These are phyloP conservation scores for Drosophila fulvimacula DNA, from an alignment of 2,888 invertebrate genomes.

Conservation along the genomic window DNA sequence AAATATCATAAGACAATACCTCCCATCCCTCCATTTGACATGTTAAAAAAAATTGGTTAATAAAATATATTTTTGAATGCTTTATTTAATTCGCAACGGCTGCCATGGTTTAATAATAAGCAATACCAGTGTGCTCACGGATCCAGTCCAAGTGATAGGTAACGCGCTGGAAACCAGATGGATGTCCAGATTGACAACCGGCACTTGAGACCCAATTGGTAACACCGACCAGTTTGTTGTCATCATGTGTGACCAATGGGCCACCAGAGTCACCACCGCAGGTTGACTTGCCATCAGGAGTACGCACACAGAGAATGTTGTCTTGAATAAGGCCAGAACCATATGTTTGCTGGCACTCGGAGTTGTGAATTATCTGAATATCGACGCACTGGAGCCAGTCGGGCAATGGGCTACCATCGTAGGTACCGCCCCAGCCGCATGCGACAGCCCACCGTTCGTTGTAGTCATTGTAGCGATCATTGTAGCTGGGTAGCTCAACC, in stretches of 20 bases:
- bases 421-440: conserved; percentile 75
- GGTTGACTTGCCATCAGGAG: conserved; percentile 60
- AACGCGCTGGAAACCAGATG: conserved; percentile 71
- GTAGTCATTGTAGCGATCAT: conserved; percentile 55
- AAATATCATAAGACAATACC: too few relatives aligned
- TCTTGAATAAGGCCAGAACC: conserved; percentile 10
- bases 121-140: conserved; percentile 60
- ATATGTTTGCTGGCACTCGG: conserved; percentile 67
- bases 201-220: conserved; percentile 54
- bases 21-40: background rate
- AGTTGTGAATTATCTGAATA: conserved; percentile 81
- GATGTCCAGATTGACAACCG: conserved; percentile 66
- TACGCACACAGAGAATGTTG: conserved; percentile 69
- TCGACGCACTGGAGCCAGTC: conserved; percentile 81
- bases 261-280: conserved; percentile 82
- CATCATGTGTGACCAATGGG: conserved; percentile 68
- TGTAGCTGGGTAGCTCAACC: conserved; percentile 55
- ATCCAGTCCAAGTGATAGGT: conserved; percentile 74
- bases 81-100: background rate
- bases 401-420: conserved; percentile 54
- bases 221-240: conserved; percentile 69
- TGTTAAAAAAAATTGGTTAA: background rate
- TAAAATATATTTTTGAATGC: background rate
- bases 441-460: conserved; percentile 56
- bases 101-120: conserved; percentile 48